These are phyloP conservation scores for Ammodytes dubius DNA, from an alignment of 2,113 vertebrate genomes.

Conservation along the genomic window DNA sequence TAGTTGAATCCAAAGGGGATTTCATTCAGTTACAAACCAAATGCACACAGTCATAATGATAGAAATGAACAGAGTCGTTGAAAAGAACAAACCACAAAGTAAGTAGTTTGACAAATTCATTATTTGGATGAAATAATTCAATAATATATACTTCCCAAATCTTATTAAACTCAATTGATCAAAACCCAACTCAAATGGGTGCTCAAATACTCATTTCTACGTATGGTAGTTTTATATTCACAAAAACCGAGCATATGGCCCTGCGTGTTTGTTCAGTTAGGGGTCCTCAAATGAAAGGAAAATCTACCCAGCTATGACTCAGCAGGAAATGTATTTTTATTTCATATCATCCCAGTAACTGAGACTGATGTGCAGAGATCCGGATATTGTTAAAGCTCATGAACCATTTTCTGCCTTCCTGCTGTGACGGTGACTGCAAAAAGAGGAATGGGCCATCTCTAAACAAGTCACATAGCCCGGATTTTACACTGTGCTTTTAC, in stretches of 20 bases:
- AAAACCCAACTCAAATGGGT: too few species aligned
- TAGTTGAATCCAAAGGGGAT: too few species aligned
- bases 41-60: too few species aligned
- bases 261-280: constrained; percentile 1
- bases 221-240: too few species aligned
- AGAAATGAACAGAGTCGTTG: too few species aligned
- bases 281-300: background rate
- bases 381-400: background rate
- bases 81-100: too few species aligned
- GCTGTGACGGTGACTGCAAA: background rate
- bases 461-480: background rate
- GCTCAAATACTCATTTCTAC: too few species aligned
- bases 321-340: background rate
- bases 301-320: constrained; percentile 1
- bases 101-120: too few species aligned
- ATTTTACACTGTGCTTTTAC: background rate
- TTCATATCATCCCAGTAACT: background rate
- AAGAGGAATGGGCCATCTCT: background rate
- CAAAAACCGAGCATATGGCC: background rate
- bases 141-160: too few species aligned
- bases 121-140: too few species aligned
- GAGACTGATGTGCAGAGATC: background rate
- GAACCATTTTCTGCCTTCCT: background rate
- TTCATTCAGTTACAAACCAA: too few species aligned
- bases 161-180: too few species aligned